Base-by-base conservation (phyloP, 2,888 invertebrate genomes). In the Palloptera scutellata region DNA sequence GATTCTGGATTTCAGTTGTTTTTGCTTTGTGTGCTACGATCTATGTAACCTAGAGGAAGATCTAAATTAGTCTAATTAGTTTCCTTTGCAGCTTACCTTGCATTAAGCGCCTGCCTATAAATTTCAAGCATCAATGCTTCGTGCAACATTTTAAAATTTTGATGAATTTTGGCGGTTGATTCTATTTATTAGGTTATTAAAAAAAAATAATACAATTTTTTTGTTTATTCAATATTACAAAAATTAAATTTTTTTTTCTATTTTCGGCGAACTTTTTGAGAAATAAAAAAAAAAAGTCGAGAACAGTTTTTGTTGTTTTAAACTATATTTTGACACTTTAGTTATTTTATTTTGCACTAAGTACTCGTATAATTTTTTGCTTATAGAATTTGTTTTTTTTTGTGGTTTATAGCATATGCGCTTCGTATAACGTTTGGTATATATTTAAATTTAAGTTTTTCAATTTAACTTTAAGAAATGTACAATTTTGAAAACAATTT, bases 81-180 rank as follows among this genome's bases (percentile, higher is more conserved):
- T 61, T 55, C n/a, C 54, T 20, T 45, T 15, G 19, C 10, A 65
- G 74, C 83, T 83, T 79, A 83, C 83, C 83, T 83, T 75, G 83
- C 83, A 76, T 83, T 83, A 43, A 83, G 76, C 75, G 83, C 83
- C 79, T 83, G 83, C 78, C 83, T 82, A 81, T 83, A 83, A 74
- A 83, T 84, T 75, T 83, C 83, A 70, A 83, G 78, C 83, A 83
- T 84, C 74, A 83, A 72, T 68, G 83, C 83, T 79, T 83, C 83
- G 79, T 83, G 83, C 75, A 83, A 78, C 83, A 83, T 83, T 77
- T 82, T 81, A 42, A 77, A 73, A 64, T 80, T 80, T 78, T 79
- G 78, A 62, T 79, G 79, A 77, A 77, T 81, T 78, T 79, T 79
- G 78, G 57, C 67, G 67, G 62, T 61, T 69, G n/a, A n/a, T n/a